Evolutionary conservation across 2,888 invertebrate species (phyloP).

Genomic region (Leptopilina drosophilae): DNA sequence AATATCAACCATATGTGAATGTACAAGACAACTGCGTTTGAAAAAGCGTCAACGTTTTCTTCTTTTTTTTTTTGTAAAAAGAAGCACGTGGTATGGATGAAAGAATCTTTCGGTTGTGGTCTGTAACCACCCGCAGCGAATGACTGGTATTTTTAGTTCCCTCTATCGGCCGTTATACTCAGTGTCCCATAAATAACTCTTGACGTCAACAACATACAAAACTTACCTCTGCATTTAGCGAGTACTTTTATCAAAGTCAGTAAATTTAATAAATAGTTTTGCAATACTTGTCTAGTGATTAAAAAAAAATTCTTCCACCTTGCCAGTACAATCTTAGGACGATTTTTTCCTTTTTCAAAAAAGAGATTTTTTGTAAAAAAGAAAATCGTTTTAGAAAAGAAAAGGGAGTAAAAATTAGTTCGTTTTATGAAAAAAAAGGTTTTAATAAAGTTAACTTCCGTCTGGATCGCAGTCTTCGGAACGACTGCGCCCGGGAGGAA

Average conservation of each 20-base stretch:
- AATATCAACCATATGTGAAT: constrained; percentile 27
- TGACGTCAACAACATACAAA: constrained; percentile 17
- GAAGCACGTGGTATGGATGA: constrained; percentile 32
- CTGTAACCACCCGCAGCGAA: constrained; percentile 33
- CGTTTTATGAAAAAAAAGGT: no score
- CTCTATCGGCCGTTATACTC: constrained; percentile 15
- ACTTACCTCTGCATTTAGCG: constrained; percentile 15
- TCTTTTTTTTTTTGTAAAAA: not conserved
- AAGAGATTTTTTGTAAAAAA: no score
- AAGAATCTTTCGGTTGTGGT: constrained; percentile 33
- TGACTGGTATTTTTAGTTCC: constrained; percentile 31
- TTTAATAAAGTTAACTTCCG: no score
- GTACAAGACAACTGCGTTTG: constrained; percentile 11
- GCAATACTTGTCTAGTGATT: no score
- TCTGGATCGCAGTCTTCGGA: no score
- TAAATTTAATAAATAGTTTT: no score
- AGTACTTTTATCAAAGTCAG: not conserved
- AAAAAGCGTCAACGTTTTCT: constrained; percentile 10
- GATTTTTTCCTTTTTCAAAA: no score
- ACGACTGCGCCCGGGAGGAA: no score
- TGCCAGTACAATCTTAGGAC: no score
- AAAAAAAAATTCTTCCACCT: no score
- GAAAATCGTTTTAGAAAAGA: no score
- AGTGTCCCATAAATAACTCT: constrained; percentile 37
- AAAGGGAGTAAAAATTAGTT: no score